Conservation (phyloP, 2,113 vertebrate genomes). For the Motacilla alba region DNA sequence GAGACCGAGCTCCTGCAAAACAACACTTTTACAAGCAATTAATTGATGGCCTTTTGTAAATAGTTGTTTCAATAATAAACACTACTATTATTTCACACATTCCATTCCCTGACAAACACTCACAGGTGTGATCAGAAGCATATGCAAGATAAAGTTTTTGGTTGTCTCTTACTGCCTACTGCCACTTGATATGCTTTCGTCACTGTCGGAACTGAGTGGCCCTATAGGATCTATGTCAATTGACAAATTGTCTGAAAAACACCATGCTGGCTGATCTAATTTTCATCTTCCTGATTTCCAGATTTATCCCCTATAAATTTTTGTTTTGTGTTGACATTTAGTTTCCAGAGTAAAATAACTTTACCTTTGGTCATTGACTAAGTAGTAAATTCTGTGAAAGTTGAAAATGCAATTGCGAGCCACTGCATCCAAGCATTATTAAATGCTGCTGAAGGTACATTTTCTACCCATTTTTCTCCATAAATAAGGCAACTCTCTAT, state of each 20-base stretch:
- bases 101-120: not conserved
- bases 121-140: not conserved
- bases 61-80: not conserved
- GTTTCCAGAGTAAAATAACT: not conserved
- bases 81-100: not conserved
- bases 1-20: not conserved
- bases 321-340: not conserved
- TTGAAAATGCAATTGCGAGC: not conserved
- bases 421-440: not conserved
- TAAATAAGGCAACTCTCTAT: not conserved
- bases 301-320: not conserved
- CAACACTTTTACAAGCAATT: not conserved
- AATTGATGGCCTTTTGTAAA: not conserved
- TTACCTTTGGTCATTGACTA: not conserved
- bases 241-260: not conserved
- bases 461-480: conserved; percentile 37
- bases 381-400: not conserved
- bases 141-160: not conserved
- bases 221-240: not conserved
- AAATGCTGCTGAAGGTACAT: not conserved
- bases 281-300: not conserved
- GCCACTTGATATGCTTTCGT: not conserved
- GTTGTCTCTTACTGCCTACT: not conserved
- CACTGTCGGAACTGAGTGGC: not conserved
- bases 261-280: not conserved